phyloP scores from a whole-genome alignment of 2,113 vertebrate genomes.

The Pholis gunnellus region DNA sequence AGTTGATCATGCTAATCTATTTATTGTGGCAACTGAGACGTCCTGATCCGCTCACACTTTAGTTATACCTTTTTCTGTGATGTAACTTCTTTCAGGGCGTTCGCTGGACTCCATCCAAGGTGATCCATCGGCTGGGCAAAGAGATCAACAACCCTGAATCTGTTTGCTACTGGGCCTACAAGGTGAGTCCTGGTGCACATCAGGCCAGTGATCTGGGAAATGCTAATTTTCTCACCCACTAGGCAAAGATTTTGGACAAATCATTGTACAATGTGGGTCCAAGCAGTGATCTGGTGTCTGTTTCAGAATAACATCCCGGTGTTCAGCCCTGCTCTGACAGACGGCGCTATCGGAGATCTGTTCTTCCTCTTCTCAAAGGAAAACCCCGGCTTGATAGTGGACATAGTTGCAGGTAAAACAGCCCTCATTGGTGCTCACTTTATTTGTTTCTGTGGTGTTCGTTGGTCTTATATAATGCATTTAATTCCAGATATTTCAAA shows the following conservation, averaged over 20 bases:
- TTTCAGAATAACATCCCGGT: constrained; percentile 90
- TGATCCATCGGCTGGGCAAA: constrained; percentile 90
- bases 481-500: constrained; percentile 83
- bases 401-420: constrained; percentile 88
- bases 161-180: constrained; percentile 92
- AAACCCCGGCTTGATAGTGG: constrained; percentile 87
- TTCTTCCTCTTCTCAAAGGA: constrained; percentile 92
- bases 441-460: constrained; percentile 42
- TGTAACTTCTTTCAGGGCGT: constrained; percentile 72
- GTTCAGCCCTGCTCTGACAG: constrained; percentile 90
- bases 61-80: neutral
- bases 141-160: constrained; percentile 92
- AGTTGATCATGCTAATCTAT: neutral
- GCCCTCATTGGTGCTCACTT: neutral
- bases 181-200: constrained; percentile 75
- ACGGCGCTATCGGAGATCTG: constrained; percentile 91
- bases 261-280: neutral
- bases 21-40: too few relatives aligned
- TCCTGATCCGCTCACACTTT: neutral
- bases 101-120: constrained; percentile 90
- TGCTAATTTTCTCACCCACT: too few relatives aligned
- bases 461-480: neutral
- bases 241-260: too few relatives aligned
- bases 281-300: neutral
- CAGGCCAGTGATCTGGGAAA: neutral